Base-by-base conservation (phyloP, 2,888 invertebrate genomes). In the Amiota communis region DNA sequence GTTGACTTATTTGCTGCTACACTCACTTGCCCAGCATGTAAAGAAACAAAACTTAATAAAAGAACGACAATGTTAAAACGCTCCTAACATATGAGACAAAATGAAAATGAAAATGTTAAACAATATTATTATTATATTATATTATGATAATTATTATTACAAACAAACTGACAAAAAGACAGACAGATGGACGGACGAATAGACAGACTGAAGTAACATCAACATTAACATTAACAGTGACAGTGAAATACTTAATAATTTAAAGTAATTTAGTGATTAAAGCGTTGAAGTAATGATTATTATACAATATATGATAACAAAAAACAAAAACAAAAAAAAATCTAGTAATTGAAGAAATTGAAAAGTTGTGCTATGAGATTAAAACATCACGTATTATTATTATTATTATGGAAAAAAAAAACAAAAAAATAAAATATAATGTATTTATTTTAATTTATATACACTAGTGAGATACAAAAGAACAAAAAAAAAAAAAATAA, bases 401-500 rank as follows among this genome's bases (percentile, higher is more conserved):
- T 67, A 67, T 65, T 65, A 47, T 65, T 67, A 49, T 77, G 73
- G n/a, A n/a, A n/a, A n/a, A n/a, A n/a, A n/a, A n/a, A n/a, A n/a
- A n/a, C n/a, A n/a, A n/a, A n/a, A 76, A 10, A 53, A 53, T 53
- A 53, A n/a, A n/a, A 20, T 82, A 82, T 82, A 88, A 86, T 87
- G 87, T 87, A 88, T 87, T 87, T 88, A 88, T 88, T 88, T 88
- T 88, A 88, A 88, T 88, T 88, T 88, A 88, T 88, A 88, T 88
- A 88, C 88, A 88, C 87, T 88, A 88, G 87, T 87, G 86, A 87
- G 85, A 88, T 87, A 88, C 88, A 84, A 87, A 36, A 23, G 3
- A 23, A 23, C 1, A 23, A 23, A 23, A 23, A 23, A 23, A 23
- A 23, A 2, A 23, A 23, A 23, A 23, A n/a, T n/a, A 2, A 23